phyloP scores from a whole-genome alignment of 2,113 vertebrate species.

The Bettongia penicillata region DNA sequence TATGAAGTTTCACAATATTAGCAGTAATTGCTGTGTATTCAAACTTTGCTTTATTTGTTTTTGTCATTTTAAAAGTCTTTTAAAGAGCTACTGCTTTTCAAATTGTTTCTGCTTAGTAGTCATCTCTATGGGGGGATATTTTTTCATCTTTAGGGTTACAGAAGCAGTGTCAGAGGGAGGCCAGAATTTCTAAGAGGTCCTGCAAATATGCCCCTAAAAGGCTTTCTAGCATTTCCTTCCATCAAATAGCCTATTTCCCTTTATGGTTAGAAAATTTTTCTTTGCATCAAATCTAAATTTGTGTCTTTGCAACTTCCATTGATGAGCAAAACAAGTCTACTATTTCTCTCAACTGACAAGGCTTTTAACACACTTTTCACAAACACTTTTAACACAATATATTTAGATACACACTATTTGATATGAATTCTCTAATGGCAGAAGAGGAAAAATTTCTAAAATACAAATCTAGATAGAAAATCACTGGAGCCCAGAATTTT shows the following conservation, averaged over 20 bases:
- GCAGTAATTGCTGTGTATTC: neutral
- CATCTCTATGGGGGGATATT: neutral
- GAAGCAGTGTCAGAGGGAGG: neutral
- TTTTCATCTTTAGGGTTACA: neutral
- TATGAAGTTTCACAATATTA: neutral
- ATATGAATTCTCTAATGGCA: constrained; percentile 10
- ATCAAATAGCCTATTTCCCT: neutral
- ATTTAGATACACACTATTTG: neutral
- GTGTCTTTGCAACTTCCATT: neutral
- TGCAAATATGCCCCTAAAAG: neutral
- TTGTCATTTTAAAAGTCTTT: no score
- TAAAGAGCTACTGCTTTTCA: neutral
- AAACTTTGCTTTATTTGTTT: no score
- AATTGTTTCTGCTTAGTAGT: neutral
- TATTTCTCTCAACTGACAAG: neutral
- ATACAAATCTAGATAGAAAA: neutral
- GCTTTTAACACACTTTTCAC: neutral
- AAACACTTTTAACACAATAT: neutral
- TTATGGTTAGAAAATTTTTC: neutral
- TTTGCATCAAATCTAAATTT: neutral
- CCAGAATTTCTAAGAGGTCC: neutral
- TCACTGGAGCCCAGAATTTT: neutral
- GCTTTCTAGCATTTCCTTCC: neutral
- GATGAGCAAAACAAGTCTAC: neutral
- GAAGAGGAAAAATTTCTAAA: neutral